A percentile compares a stretch with the other conserved stretches of the same genome.
phyloP scores from a whole-genome alignment of 1,140 invertebrate genomes.

The Ips typographus region DNA sequence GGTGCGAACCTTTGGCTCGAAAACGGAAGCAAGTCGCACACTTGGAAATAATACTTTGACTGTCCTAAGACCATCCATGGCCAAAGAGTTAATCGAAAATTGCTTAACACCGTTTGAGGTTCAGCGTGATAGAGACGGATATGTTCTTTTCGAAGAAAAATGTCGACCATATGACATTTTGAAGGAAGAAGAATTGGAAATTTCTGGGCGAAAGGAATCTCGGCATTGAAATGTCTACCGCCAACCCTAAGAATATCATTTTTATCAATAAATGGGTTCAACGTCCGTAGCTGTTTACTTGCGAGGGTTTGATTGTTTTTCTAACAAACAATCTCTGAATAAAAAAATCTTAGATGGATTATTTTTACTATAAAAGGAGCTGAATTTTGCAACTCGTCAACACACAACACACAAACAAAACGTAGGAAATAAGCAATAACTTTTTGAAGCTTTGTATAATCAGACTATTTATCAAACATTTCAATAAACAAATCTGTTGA shows the following conservation, averaged over 20 bases:
- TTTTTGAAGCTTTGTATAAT: slow-evolving; percentile 39
- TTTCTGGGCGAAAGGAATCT: slow-evolving; percentile 32
- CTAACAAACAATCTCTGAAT: slow-evolving; percentile 19
- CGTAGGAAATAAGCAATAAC: slow-evolving; percentile 24
- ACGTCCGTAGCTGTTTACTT: slow-evolving; percentile 29
- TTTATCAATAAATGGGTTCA: slow-evolving; percentile 50
- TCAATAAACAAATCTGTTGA: neutral
- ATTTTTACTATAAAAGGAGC: slow-evolving; percentile 42
- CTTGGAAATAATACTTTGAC: neutral
- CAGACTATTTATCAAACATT: slow-evolving; percentile 36
- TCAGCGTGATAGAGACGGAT: slow-evolving; percentile 24
- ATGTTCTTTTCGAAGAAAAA: slow-evolving; percentile 34
- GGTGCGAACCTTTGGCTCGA: neutral
- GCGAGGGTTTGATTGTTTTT: slow-evolving; percentile 1
- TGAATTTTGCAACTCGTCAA: slow-evolving; percentile 21
- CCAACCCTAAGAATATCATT: slow-evolving; percentile 50
- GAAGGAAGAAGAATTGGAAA: slow-evolving; percentile 35
- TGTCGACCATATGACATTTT: slow-evolving; percentile 20
- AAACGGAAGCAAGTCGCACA: slow-evolving; percentile 4
- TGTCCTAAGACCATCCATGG: slow-evolving; percentile 1
- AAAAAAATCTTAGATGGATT: slow-evolving; percentile 48
- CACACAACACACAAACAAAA: slow-evolving; percentile 27
- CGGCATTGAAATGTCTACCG: slow-evolving; percentile 39
- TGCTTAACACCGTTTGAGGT: slow-evolving; percentile 15
- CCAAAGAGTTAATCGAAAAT: slow-evolving; percentile 19